Percentiles rank a stretch among this genome's conserved stretches.
phyloP scores from a whole-genome alignment of 2,888 invertebrate genomes.

The Teinopalpus imperialis region DNA sequence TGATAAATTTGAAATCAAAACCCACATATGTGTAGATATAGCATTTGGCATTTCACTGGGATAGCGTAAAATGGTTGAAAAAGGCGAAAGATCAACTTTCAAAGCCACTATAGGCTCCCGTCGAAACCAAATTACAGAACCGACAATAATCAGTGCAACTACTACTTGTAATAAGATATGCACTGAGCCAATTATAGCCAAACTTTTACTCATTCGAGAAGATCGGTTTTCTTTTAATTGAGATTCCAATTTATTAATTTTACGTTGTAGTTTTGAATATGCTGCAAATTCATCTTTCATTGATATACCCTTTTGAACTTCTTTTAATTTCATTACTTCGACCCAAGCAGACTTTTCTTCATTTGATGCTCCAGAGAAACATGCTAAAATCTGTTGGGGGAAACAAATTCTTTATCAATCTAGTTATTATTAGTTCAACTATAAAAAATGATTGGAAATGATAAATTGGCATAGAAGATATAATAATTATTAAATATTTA shows the following conservation, averaged over 20 bases:
- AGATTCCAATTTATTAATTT: conserved; percentile 77
- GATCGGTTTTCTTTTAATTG: conserved; percentile 66
- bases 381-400: conserved; percentile 75
- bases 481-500: conserved; percentile 46
- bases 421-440: too few relatives aligned
- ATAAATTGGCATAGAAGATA: too few relatives aligned
- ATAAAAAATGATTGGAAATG: too few relatives aligned
- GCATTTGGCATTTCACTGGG: conserved; percentile 69
- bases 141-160: conserved; percentile 52
- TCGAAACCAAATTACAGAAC: conserved; percentile 69
- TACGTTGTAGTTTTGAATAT: conserved; percentile 81
- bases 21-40: conserved; percentile 72
- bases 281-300: conserved; percentile 83
- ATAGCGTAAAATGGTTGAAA: conserved; percentile 61
- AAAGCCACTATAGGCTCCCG: conserved; percentile 66
- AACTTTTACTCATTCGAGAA: conserved; percentile 55
- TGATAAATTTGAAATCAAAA: conserved; percentile 69
- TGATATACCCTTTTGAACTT: conserved; percentile 70
- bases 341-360: conserved; percentile 64
- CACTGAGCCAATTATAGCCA: conserved; percentile 63
- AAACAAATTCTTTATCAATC: too few relatives aligned
- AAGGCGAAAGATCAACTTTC: conserved; percentile 63
- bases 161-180: conserved; percentile 57
- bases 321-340: conserved; percentile 64
- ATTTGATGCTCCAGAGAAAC: conserved; percentile 66